Evolutionary conservation across 2,888 invertebrate species (phyloP).

Genomic region (Lepidochrysops patricia): DNA sequence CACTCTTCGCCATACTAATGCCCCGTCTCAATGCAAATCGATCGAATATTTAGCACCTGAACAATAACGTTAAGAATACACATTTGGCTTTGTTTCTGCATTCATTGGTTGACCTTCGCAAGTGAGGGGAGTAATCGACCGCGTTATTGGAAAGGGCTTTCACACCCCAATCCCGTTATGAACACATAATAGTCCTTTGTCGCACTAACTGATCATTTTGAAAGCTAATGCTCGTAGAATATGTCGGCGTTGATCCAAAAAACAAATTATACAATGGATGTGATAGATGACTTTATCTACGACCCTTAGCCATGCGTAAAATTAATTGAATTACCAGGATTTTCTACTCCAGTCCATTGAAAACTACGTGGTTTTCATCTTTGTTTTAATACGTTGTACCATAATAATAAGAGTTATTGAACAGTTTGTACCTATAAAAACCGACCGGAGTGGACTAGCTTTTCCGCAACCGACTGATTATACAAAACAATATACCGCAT

Average conservation of each 20-base stretch:
- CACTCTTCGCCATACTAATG: conserved; percentile 28
- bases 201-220: conserved; percentile 8
- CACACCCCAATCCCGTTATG: conserved; percentile 7
- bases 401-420: not conserved
- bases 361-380: not conserved
- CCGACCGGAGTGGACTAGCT: conserved; percentile 26
- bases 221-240: conserved; percentile 6
- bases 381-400: not conserved
- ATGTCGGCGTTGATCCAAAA: not conserved
- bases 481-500: conserved; percentile 45
- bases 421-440: conserved; percentile 11
- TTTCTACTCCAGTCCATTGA: not conserved
- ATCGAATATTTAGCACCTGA: conserved; percentile 22
- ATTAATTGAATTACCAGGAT: not conserved
- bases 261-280: not conserved
- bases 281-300: not conserved
- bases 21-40: conserved; percentile 27
- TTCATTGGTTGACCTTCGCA: conserved; percentile 30
- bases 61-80: conserved; percentile 24
- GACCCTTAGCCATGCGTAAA: not conserved
- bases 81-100: conserved; percentile 22
- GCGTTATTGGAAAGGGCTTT: conserved; percentile 17
- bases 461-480: conserved; percentile 38
- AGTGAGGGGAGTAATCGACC: conserved; percentile 18
- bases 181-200: conserved; percentile 9